Evolutionary conservation across 2,888 invertebrate species (phyloP), one percentile per base, ranked within the genome.

Genomic region (Folsomia candida): DNA sequence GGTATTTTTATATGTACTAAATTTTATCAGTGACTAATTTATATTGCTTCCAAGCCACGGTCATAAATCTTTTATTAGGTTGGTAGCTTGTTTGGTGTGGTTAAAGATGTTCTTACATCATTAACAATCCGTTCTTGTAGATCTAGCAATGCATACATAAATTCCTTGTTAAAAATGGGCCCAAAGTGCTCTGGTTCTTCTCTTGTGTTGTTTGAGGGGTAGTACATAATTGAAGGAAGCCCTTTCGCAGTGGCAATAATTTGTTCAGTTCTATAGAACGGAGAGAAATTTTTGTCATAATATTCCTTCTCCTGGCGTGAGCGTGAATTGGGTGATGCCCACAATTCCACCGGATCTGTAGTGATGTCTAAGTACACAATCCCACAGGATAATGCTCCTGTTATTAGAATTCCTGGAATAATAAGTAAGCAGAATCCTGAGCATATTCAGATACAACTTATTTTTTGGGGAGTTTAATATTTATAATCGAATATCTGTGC

Each of bases 311-410:
- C 97, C 18, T 89, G 81, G 0, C 98, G 87, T 0, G 96, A 92
- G 59, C 91, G 87, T 0, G 95, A 96, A 67, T 86, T 85, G 0
- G 96, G 92, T 0, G 97, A 89, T 0, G 98, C 97, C 99, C 99
- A 99, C 69, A 99, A 86, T 83, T 98, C 91, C 0, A 98, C 96
- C 0, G 98, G 98, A 85, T 98, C 91, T 0, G 96, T 97, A 0
- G 93, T 94, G 54, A 97, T 89, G 75, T 90, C 84, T 81, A 93
- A 86, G 81, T 87, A 88, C 69, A 87, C 86, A 67, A 94, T 88
- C 47, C 95, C 95, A 81, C 86, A 86, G 0, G 91, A 90, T 18
- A 96, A 84, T 0, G 85, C 74, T 9, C 25, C 25, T 1, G 76
- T 73, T 1, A 79, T n/a, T 2, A 78, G 26, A 25, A 75, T 59